phyloP scores from a whole-genome alignment of 1,140 invertebrate species.

The Scaptomyza pallida region DNA sequence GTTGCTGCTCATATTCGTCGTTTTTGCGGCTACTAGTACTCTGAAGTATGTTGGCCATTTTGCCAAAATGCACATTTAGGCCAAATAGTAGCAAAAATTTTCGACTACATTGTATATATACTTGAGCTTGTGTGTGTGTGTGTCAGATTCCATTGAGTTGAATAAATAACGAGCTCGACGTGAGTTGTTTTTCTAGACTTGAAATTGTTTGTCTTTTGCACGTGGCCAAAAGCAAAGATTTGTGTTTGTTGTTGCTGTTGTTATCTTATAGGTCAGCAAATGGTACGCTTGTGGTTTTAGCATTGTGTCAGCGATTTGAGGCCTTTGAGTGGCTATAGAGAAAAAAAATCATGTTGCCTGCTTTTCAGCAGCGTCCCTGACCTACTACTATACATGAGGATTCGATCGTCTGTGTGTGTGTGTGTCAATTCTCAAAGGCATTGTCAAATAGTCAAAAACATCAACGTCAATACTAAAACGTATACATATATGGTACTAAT shows the following conservation, averaged over 20 bases:
- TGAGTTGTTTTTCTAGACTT: conserved; percentile 64
- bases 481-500: conserved; percentile 38
- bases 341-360: conserved; percentile 26
- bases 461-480: conserved; percentile 32
- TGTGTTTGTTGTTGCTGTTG: conserved; percentile 14
- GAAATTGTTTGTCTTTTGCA: conserved; percentile 43
- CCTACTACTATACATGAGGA: conserved; percentile 42
- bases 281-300: conserved; percentile 21
- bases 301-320: conserved; percentile 20
- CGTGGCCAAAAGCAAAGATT: conserved; percentile 48
- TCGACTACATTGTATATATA: conserved; percentile 15
- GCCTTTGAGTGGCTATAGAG: conserved; percentile 24
- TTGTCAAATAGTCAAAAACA: conserved; percentile 16
- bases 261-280: conserved; percentile 22
- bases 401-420: neutral
- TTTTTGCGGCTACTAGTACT: conserved; percentile 44
- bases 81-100: conserved; percentile 49
- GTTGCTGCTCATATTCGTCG: conserved; percentile 33
- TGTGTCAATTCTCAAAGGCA: conserved; percentile 21
- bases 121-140: conserved; percentile 11
- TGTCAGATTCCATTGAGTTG: conserved; percentile 50
- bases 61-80: conserved; percentile 67
- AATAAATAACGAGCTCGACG: conserved; percentile 68
- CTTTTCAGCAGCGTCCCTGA: conserved; percentile 57
- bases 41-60: conserved; percentile 39